These are phyloP conservation scores for Falco peregrinus DNA, from an alignment of 2,797 vertebrate species.

Conservation along the genomic window DNA sequence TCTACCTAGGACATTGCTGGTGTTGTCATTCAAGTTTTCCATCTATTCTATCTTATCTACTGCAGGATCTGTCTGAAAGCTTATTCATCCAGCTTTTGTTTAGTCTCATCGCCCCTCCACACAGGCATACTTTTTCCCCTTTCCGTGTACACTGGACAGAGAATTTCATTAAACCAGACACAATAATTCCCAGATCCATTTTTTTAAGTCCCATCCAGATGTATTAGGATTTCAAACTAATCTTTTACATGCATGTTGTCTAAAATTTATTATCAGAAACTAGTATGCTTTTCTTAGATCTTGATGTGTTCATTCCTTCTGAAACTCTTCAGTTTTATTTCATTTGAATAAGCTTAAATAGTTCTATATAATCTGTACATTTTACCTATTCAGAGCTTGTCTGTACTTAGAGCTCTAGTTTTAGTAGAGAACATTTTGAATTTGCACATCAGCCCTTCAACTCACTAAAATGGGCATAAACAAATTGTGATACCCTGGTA, in stretches of 20 bases:
- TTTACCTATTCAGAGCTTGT: not conserved
- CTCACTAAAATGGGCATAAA: not conserved
- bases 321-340: not conserved
- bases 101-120: not conserved
- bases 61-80: not conserved
- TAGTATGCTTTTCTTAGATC: not conserved
- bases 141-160: not conserved
- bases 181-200: not conserved
- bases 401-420: not conserved
- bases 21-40: not conserved
- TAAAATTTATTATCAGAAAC: not conserved
- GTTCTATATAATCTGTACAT: not conserved
- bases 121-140: not conserved
- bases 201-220: not conserved
- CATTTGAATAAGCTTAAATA: not conserved
- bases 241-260: not conserved
- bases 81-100: not conserved
- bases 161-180: not conserved
- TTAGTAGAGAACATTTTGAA: not conserved
- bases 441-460: not conserved
- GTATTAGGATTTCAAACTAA: not conserved
- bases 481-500: not conserved
- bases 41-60: not conserved
- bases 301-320: not conserved
- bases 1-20: not conserved